Evolutionary conservation across 2,797 vertebrate species (phyloP), one percentile per base, ranked within the genome.

Genomic region (Pampus argenteus): DNA sequence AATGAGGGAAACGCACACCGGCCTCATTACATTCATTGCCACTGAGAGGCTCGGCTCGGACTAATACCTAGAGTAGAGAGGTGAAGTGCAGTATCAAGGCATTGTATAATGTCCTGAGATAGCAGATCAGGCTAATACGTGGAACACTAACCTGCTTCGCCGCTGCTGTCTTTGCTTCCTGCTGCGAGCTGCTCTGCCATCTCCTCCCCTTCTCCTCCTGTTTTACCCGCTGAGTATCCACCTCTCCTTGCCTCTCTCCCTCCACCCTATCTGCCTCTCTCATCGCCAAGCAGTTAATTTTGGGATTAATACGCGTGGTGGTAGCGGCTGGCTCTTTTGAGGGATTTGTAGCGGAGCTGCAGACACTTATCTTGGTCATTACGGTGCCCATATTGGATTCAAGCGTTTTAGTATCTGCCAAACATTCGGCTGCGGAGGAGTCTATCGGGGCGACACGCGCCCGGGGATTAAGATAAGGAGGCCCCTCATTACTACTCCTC

Each of bases 301-400:
- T 91, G 83, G 94, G 94, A 95, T 95, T 94, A 94, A 92, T 92
- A 86, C 87, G 84, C 70, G 80, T 84, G 82, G 86, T 86, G 86
- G 91, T 72, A 84, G 91, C 67, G 88, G 84, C 88, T 76, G 93
- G 88, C 92, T 93, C 94, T 92, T 95, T 95, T 92, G 92, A 93
- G 94, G 95, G 95, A 95, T 95, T 95, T 94, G 95, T 94, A 91
- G 92, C 87, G 70, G 92, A 88, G 92, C 93, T 85, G 93, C 92
- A 91, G 93, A 92, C 94, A 91, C 94, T 95, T 95, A 95, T 95
- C 94, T 94, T 89, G 92, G 93, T 95, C 94, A 95, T 95, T 95
- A 95, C 91, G 93, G 93, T 81, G 83, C 81, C 93, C 92, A 93
- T 94, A 94, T 95, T 95, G 94, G 94, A 94, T 94, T 92, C 85